Evolutionary conservation across 2,113 vertebrate species (phyloP), one percentile per base, ranked within the genome.

Genomic region (Electrona antarctica): DNA sequence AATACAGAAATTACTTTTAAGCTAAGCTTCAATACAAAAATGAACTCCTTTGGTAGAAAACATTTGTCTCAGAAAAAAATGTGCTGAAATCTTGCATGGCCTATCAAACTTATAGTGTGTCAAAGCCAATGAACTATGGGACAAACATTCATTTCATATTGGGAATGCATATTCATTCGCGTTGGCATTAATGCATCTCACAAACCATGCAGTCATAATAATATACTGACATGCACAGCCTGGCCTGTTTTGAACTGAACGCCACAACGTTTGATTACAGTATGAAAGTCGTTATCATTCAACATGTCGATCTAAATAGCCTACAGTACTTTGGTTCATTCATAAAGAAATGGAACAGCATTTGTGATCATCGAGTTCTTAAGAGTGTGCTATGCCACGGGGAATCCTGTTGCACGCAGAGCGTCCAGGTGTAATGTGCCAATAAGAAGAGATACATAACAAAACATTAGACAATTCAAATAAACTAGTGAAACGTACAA

Each of bases 11-110:
- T 60, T 7, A 69, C 60, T 54, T 78, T 83, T 62, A 74, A 69
- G 69, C 69, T 74, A 74, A 69, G 69, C 67, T 59, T 76, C 60
- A 50, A 75, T 85, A 87, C 76, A 87, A 88, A 89, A 86, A 77
- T 84, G 75, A 67, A 73, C 77, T 86, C 79, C 86, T 91, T 91
- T 91, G 88, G 90, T 91, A 91, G 79, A 90, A 91, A 89, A 88
- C 72, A 60, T 83, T 65, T 61, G 56, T 81, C 64, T 81, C 70
- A 78, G 54, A 71, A 57, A 80, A 60, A 49, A 60, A 65, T 85
- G 85, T 80, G 80, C 82, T 79, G 60, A 46, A 72, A 77, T 83
- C 51, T 83, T 63, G 77, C 72, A 29, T 46, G 72, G 64, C 60
- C 69, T 76, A 60, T 33, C 54, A 56, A 62, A 60, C 72, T 60